phyloP scores from a whole-genome alignment of 1,140 invertebrate species.

The Papilio polyxenes region DNA sequence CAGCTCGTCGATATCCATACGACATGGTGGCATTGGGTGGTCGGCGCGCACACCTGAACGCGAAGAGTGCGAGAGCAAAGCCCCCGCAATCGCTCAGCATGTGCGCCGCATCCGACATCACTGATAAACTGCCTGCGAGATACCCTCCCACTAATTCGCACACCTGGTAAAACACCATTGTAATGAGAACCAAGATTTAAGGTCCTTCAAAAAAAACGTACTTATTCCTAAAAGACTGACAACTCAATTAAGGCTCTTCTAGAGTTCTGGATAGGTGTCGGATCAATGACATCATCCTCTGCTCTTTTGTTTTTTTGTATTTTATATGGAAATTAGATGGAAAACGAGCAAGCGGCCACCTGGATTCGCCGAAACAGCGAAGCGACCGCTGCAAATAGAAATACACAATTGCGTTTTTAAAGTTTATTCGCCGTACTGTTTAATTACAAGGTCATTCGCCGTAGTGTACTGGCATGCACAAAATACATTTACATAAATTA shows the following conservation, averaged over 20 bases:
- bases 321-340: no score
- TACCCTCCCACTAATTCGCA: slow-evolving; percentile 88
- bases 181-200: neutral
- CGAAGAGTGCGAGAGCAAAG: slow-evolving; percentile 89
- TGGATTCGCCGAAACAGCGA: no score
- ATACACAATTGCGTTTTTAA: no score
- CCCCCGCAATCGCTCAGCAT: slow-evolving; percentile 91
- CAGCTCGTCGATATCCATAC: slow-evolving; percentile 90
- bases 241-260: neutral
- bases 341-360: no score
- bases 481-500: no score
- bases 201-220: neutral
- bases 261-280: neutral
- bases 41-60: slow-evolving; percentile 85
- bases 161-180: slow-evolving; percentile 71
- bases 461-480: neutral
- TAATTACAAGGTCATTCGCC: neutral
- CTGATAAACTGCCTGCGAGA: slow-evolving; percentile 89
- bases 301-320: no score
- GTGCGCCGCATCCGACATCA: slow-evolving; percentile 93
- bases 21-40: slow-evolving; percentile 86
- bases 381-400: no score
- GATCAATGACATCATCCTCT: neutral
- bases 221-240: neutral
- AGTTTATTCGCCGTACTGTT: no score